Evolutionary conservation across 2,888 invertebrate species (phyloP).

Genomic region (Drosophila cognata): DNA sequence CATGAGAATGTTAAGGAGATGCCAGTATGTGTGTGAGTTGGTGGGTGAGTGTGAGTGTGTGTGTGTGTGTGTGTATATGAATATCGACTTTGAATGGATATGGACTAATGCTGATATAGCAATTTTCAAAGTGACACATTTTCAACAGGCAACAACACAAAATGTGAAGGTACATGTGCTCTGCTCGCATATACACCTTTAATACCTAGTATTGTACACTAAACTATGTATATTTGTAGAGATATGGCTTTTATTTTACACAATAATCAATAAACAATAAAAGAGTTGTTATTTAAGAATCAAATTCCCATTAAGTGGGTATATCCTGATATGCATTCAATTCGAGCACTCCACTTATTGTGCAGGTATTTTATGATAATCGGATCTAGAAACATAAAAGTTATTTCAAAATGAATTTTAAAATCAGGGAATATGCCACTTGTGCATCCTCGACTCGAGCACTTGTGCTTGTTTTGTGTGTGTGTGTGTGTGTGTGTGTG

Average conservation of each 20-base stretch:
- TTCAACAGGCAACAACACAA: slow-evolving; percentile 16
- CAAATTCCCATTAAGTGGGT: neutral
- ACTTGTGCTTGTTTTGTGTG: neutral
- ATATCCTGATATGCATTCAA: neutral
- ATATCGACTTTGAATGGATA: slow-evolving; percentile 39
- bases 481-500: slow-evolving; percentile 4
- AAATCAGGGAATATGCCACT: neutral
- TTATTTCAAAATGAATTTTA: neutral
- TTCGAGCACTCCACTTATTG: neutral
- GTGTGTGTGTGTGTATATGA: slow-evolving; percentile 5
- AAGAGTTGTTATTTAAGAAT: neutral
- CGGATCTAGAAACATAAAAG: neutral
- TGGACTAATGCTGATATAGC: slow-evolving; percentile 62
- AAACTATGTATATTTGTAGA: neutral
- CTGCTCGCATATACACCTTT: neutral
- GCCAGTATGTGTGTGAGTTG: neutral
- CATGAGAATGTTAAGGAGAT: slow-evolving; percentile 34
- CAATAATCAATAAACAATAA: neutral
- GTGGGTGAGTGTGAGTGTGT: neutral
- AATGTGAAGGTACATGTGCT: slow-evolving; percentile 5
- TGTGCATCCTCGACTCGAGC: neutral
- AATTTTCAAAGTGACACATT: slow-evolving; percentile 68
- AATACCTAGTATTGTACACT: neutral
- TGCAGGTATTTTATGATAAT: neutral
- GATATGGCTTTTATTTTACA: neutral